Evolutionary conservation across 2,888 invertebrate species (phyloP).

Genomic region (Drosophila parthenogenetica): DNA sequence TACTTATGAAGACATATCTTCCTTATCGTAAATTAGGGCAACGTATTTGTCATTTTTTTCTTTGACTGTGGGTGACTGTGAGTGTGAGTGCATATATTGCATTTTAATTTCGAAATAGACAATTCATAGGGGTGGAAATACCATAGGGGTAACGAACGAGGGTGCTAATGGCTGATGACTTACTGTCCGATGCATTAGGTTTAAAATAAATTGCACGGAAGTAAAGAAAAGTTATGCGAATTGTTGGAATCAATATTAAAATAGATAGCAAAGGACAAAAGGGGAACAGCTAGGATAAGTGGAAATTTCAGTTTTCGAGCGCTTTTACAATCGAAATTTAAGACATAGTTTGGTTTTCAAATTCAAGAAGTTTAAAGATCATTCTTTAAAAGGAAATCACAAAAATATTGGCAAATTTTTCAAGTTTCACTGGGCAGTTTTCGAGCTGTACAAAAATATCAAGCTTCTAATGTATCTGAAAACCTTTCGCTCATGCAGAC

Average conservation of each 20-base stretch:
- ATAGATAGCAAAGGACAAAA: background rate
- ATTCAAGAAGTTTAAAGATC: too few species aligned
- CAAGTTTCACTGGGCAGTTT: too few species aligned
- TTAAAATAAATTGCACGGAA: constrained; percentile 67
- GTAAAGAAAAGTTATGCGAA: constrained; percentile 29
- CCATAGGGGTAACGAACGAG: constrained; percentile 23
- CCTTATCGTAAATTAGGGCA: constrained; percentile 45
- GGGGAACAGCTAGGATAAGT: constrained; percentile 51
- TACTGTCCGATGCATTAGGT: constrained; percentile 45
- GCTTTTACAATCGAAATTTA: too few species aligned
- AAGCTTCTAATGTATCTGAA: background rate
- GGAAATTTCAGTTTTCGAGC: constrained; percentile 30
- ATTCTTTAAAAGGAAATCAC: too few species aligned
- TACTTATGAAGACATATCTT: constrained; percentile 64
- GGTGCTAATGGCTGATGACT: constrained; percentile 56
- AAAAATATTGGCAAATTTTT: too few species aligned
- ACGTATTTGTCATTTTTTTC: constrained; percentile 40
- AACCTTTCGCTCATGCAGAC: background rate
- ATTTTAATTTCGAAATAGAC: constrained; percentile 61
- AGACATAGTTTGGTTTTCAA: too few species aligned
- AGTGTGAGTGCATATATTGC: constrained; percentile 68
- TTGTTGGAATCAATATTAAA: constrained; percentile 28
- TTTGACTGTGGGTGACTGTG: constrained; percentile 1
- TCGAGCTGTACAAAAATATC: too few species aligned
- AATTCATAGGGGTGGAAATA: constrained; percentile 32